phyloP scores from a whole-genome alignment of 1,140 invertebrate genomes.

The Hycleus cichorii region DNA sequence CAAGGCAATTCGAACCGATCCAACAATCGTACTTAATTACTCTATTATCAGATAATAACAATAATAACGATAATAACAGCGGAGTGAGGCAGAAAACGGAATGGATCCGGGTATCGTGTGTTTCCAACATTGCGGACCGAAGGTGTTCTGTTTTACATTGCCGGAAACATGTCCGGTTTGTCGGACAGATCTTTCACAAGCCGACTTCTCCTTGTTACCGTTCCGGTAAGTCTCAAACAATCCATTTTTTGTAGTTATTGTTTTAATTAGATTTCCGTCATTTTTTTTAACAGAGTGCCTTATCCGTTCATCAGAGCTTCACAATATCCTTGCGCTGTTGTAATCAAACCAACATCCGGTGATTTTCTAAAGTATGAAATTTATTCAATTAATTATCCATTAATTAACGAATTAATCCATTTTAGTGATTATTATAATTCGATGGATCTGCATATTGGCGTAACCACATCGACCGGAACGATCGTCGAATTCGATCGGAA shows the following conservation, averaged over 20 bases:
- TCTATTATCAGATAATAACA: too few relatives aligned
- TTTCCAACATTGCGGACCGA: constrained; percentile 72
- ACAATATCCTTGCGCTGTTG: constrained; percentile 63
- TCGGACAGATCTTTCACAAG: constrained; percentile 49
- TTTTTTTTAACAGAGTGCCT: constrained; percentile 51
- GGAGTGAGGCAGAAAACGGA: not conserved
- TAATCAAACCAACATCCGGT: constrained; percentile 71
- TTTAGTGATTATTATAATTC: constrained; percentile 67
- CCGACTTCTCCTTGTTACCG: constrained; percentile 58
- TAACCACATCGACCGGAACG: constrained; percentile 64
- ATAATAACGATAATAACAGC: not conserved
- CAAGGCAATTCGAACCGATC: too few relatives aligned
- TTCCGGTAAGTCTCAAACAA: constrained; percentile 51
- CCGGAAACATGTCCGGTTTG: constrained; percentile 66
- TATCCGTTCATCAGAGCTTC: constrained; percentile 70
- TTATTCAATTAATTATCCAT: not conserved
- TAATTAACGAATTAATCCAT: not conserved
- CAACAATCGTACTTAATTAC: too few relatives aligned
- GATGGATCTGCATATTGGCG: constrained; percentile 73
- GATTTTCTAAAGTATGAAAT: constrained; percentile 70
- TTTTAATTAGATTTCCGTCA: constrained; percentile 19
- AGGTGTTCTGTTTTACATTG: constrained; percentile 69
- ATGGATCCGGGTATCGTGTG: constrained; percentile 71
- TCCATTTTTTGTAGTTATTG: not conserved
- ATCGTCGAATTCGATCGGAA: constrained; percentile 71